These are phyloP conservation scores for Arge pagana DNA, from an alignment of 2,888 invertebrate species.

Conservation along the genomic window DNA sequence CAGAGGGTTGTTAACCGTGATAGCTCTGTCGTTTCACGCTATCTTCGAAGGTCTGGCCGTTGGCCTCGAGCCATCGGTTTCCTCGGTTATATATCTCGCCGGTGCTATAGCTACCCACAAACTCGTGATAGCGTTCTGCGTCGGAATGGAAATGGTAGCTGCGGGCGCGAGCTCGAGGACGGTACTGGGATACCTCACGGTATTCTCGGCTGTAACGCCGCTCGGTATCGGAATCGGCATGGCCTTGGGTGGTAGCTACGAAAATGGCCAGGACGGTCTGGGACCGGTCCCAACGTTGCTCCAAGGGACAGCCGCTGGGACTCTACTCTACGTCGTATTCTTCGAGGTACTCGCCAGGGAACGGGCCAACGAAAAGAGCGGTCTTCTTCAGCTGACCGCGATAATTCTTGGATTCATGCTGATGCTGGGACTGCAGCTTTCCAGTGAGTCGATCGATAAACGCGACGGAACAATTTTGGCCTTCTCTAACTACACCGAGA, in stretches of 20 bases:
- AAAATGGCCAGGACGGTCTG: slow-evolving; percentile 55
- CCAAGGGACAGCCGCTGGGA: slow-evolving; percentile 79
- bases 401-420: slow-evolving; percentile 64
- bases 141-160: slow-evolving; percentile 65
- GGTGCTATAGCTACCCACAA: slow-evolving; percentile 72
- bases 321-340: slow-evolving; percentile 79
- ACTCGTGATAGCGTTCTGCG: slow-evolving; percentile 69
- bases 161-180: slow-evolving; percentile 62
- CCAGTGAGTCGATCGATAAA: slow-evolving; percentile 44
- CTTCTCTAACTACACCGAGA: too few relatives aligned
- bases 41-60: slow-evolving; percentile 73
- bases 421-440: slow-evolving; percentile 62
- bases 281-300: slow-evolving; percentile 62
- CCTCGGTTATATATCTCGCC: slow-evolving; percentile 62
- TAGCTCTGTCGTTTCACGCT: slow-evolving; percentile 71
- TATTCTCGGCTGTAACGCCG: slow-evolving; percentile 71
- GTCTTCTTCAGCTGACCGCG: slow-evolving; percentile 63
- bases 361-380: slow-evolving; percentile 63
- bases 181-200: slow-evolving; percentile 64
- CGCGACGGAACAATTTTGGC: not conserved
- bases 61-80: slow-evolving; percentile 64
- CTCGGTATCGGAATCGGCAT: slow-evolving; percentile 71
- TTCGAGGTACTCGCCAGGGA: slow-evolving; percentile 81
- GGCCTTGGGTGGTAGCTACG: slow-evolving; percentile 54
- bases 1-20: slow-evolving; percentile 65